These are phyloP conservation scores for Leptoclinus maculatus DNA, from an alignment of 2,797 vertebrate genomes.

Conservation along the genomic window DNA sequence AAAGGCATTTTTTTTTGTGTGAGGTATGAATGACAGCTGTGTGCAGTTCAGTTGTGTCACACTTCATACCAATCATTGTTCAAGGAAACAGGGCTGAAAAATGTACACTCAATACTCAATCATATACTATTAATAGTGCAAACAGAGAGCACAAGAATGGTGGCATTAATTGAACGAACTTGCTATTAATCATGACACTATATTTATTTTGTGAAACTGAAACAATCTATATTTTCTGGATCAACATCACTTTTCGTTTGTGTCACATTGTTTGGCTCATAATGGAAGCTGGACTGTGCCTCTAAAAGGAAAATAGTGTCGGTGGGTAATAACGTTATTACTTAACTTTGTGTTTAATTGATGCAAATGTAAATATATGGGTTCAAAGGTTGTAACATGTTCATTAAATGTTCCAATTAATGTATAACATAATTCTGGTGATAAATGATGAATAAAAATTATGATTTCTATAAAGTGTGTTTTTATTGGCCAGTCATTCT, in stretches of 20 bases:
- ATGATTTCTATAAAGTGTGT: background rate
- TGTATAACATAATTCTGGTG: conserved; percentile 25
- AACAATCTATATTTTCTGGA: conserved; percentile 5
- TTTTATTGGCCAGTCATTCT: background rate
- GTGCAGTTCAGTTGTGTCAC: conserved; percentile 12
- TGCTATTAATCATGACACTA: conserved; percentile 8
- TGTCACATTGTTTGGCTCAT: conserved; percentile 1
- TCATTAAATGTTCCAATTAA: conserved; percentile 23
- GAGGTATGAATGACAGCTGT: background rate
- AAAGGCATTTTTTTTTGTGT: background rate
- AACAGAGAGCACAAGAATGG: conserved; percentile 6
- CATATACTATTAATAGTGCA: background rate
- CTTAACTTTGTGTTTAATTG: conserved; percentile 10
- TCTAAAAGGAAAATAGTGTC: conserved; percentile 10
- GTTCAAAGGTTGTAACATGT: conserved; percentile 12
- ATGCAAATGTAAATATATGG: conserved; percentile 21
- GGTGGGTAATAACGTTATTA: conserved; percentile 1
- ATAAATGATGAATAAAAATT: conserved; percentile 38
- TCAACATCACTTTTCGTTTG: conserved; percentile 1
- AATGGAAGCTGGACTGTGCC: conserved; percentile 35
- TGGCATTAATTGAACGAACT: conserved; percentile 5
- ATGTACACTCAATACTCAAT: background rate
- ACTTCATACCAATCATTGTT: background rate
- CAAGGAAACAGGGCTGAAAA: background rate
- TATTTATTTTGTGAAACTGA: conserved; percentile 30